Evolutionary conservation across 2,113 vertebrate species (phyloP), one percentile per base, ranked within the genome.

Genomic region (Cephalopholis sonnerati): DNA sequence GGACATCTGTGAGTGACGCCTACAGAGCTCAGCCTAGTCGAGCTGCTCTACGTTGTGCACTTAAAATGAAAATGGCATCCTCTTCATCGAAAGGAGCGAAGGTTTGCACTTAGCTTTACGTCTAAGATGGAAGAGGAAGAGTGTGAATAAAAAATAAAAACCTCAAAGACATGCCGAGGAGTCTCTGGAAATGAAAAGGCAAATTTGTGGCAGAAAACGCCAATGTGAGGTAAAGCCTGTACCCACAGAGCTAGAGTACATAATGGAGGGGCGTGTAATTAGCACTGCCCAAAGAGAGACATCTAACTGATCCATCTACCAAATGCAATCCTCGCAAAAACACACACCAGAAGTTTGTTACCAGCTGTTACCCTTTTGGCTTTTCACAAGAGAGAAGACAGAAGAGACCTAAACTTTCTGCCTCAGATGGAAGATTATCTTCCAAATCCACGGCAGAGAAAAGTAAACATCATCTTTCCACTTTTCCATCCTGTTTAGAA

Each of bases 191-290:
- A 91, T 65, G 13, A 86, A 90, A 91, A 90, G 91, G 92, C 91
- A 89, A 88, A 90, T 79, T 55, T 81, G 81, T 85, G 87, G 84
- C 89, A 72, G 73, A 58, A 86, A 86, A 85, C 29, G 86, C 82
- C 89, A 66, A 44, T 15, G 83, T 82, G 87, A 92, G 77, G 88
- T 88, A 90, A 81, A 89, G 91, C 93, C 93, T 94, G 94, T 91
- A 77, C 93, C 93, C 92, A 91, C 93, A 92, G 91, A 94, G 84
- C 84, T 84, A 74, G 74, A 79, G 83, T 63, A 82, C 74, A 67
- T 71, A 2, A 76, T 77, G 76, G 51, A 79, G 57, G 46, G 22
- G 75, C 61, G 29, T 84, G 84, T 77, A 69, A 80, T 59, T 84
- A 82, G 71, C 84, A 74, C 63, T 62, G 78, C 78, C 92, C 89